Percentiles rank a stretch among this genome's conserved stretches.
Evolutionary conservation across 2,888 invertebrate genomes (phyloP).

Genomic region (Leptinotarsa haldemani): DNA sequence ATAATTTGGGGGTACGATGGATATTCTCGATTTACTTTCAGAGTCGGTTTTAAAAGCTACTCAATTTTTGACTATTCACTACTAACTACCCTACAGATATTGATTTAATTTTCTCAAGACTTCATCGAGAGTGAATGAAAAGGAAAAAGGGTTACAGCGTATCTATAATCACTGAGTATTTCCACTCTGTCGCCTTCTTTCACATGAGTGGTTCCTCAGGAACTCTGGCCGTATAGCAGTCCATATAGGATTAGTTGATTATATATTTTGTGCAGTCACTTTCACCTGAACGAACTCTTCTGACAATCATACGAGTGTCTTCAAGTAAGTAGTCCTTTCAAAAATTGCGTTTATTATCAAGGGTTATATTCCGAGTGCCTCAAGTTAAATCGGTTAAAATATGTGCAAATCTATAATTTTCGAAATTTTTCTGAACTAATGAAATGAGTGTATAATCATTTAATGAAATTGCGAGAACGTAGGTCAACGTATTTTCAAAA

Average conservation of each 20-base stretch:
- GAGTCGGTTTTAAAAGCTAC: too few species aligned
- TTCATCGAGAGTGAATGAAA: background rate
- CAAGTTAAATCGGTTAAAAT: too few species aligned
- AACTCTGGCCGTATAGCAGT: conserved; percentile 27
- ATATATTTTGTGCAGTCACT: conserved; percentile 64
- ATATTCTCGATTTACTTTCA: too few species aligned
- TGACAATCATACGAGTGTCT: conserved; percentile 32
- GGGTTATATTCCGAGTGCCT: too few species aligned
- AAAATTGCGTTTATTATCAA: too few species aligned
- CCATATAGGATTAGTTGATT: conserved; percentile 57
- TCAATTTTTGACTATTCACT: too few species aligned
- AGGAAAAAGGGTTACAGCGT: background rate
- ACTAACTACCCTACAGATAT: background rate
- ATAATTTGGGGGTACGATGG: too few species aligned
- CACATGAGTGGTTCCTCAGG: conserved; percentile 64
- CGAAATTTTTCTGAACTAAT: too few species aligned
- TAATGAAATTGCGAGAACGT: too few species aligned
- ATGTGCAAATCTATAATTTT: too few species aligned
- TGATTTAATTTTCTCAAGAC: background rate
- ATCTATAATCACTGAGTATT: conserved; percentile 11
- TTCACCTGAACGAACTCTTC: conserved; percentile 61
- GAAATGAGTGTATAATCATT: too few species aligned
- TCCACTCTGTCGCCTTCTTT: conserved; percentile 38
- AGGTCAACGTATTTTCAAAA: too few species aligned
- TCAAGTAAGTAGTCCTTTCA: background rate